Evolutionary conservation across 2,113 vertebrate genomes (phyloP).

Genomic region (Mandrillus leucophaeus): DNA sequence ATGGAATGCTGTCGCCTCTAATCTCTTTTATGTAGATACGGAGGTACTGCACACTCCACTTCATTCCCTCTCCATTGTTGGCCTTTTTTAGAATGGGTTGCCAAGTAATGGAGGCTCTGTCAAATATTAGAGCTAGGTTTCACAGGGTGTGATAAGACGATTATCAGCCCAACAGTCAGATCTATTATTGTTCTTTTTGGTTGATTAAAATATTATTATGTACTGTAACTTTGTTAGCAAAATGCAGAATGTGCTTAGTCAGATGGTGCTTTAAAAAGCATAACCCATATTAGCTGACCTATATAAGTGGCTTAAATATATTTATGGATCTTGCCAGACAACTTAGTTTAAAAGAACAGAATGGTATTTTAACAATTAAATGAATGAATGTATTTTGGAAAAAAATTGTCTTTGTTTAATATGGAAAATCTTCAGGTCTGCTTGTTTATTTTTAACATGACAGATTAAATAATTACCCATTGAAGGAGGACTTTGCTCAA

Average conservation of each 20-base stretch:
- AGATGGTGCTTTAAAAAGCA: conserved; percentile 78
- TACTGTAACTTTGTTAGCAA: conserved; percentile 85
- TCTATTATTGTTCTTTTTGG: conserved; percentile 86
- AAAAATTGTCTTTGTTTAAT: not conserved
- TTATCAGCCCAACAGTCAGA: conserved; percentile 86
- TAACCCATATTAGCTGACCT: conserved; percentile 79
- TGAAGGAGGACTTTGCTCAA: conserved; percentile 57
- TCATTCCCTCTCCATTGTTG: conserved; percentile 86
- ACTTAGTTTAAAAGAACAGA: conserved; percentile 44
- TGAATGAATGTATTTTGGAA: not conserved
- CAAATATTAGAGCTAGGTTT: conserved; percentile 89
- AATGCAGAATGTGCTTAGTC: conserved; percentile 80
- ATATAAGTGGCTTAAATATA: conserved; percentile 73
- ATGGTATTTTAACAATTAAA: not conserved
- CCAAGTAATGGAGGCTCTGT: conserved; percentile 83
- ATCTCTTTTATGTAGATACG: conserved; percentile 98
- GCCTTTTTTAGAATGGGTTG: conserved; percentile 86
- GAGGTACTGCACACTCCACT: conserved; percentile 89
- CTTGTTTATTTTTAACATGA: conserved; percentile 49
- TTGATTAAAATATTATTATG: conserved; percentile 90
- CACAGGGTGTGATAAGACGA: conserved; percentile 88
- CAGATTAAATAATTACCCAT: conserved; percentile 48
- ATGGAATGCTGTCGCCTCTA: conserved; percentile 94
- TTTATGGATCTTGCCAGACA: conserved; percentile 48
- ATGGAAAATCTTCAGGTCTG: conserved; percentile 28